Conservation (phyloP, 2,888 invertebrate genomes). For the Synanthedon myopaeformis region DNA sequence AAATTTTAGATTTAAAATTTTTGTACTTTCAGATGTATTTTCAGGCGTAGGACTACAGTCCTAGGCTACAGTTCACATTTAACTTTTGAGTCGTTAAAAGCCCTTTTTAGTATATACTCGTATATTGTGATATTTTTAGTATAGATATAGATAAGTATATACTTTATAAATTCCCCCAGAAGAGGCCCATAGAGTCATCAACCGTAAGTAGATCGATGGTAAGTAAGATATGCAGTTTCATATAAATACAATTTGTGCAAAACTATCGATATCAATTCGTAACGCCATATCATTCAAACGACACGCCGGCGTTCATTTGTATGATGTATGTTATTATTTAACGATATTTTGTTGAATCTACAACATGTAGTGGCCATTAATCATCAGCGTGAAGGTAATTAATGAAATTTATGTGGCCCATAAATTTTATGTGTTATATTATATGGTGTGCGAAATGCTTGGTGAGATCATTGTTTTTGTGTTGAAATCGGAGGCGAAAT, state of each 20-base stretch:
- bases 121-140: too few relatives aligned
- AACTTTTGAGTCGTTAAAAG: too few relatives aligned
- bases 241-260: not conserved
- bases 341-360: conserved; percentile 48
- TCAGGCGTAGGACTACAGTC: too few relatives aligned
- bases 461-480: conserved; percentile 34
- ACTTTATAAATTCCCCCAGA: too few relatives aligned
- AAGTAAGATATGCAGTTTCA: too few relatives aligned
- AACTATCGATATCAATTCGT: not conserved
- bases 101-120: too few relatives aligned
- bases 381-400: conserved; percentile 51
- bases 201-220: too few relatives aligned
- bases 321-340: conserved; percentile 32
- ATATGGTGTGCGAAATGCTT: conserved; percentile 32
- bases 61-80: too few relatives aligned
- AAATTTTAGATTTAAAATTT: too few relatives aligned
- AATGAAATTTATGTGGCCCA: conserved; percentile 58
- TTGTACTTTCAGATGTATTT: too few relatives aligned
- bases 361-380: conserved; percentile 42
- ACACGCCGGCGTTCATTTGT: conserved; percentile 12
- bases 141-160: too few relatives aligned
- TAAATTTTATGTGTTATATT: conserved; percentile 46
- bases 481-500: not conserved
- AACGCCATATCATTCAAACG: conserved; percentile 1
- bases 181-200: too few relatives aligned